These are phyloP conservation scores for Xanthia icteritia DNA, from an alignment of 2,888 invertebrate genomes.

Conservation along the genomic window DNA sequence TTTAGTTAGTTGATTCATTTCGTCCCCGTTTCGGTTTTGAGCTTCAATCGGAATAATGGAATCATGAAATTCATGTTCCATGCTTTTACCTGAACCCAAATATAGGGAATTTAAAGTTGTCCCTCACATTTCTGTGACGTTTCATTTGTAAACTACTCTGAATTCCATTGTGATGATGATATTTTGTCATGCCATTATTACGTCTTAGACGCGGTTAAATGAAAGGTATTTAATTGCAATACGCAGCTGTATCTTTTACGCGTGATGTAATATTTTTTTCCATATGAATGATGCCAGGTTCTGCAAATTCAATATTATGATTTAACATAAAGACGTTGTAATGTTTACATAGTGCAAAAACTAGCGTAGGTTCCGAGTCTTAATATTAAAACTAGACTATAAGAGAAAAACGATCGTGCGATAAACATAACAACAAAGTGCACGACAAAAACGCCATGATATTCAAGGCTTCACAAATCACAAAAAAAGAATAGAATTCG, in stretches of 20 bases:
- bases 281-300: conserved; percentile 29
- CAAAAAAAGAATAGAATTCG: conserved; percentile 50
- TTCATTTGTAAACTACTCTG: neutral
- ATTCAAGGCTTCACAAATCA: conserved; percentile 38
- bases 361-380: conserved; percentile 10
- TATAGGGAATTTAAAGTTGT: neutral
- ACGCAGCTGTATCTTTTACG: conserved; percentile 14
- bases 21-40: conserved; percentile 24
- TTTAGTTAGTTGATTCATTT: conserved; percentile 35
- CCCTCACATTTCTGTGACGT: neutral
- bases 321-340: conserved; percentile 30
- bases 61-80: conserved; percentile 30
- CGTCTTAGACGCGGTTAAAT: conserved; percentile 8
- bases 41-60: conserved; percentile 31
- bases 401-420: conserved; percentile 11
- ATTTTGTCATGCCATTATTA: conserved; percentile 20
- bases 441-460: conserved; percentile 34
- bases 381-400: conserved; percentile 22
- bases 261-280: conserved; percentile 30
- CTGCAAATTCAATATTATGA: conserved; percentile 49
- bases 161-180: conserved; percentile 9
- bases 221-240: conserved; percentile 31
- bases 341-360: conserved; percentile 35
- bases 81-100: conserved; percentile 17
- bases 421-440: conserved; percentile 26